A percentile compares a stretch with the other conserved stretches of the same genome.
Evolutionary conservation across 2,888 invertebrate species (phyloP).

Genomic region (Ernsta delagoae): DNA sequence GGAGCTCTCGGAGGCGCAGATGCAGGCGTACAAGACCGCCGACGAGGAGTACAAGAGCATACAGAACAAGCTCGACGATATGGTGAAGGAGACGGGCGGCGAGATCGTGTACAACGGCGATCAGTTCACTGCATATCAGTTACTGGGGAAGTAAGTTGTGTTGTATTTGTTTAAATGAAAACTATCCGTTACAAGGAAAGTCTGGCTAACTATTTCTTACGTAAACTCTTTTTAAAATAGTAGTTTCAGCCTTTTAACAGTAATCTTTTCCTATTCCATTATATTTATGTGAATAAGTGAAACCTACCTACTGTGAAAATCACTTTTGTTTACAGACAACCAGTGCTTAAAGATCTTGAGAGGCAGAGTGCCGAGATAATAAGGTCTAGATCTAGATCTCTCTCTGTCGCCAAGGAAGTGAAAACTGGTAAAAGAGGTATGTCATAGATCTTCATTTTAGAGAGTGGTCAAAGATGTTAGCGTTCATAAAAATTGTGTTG

Average conservation of each 20-base stretch:
- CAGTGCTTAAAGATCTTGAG: constrained; percentile 74
- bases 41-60: constrained; percentile 88
- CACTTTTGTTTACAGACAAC: constrained; percentile 59
- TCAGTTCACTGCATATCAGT: constrained; percentile 87
- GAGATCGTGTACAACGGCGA: constrained; percentile 88
- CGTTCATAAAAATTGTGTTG: too few species aligned
- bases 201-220: too few species aligned
- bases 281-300: too few species aligned
- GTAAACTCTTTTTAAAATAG: neutral
- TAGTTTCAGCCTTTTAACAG: too few species aligned
- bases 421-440: constrained; percentile 62
- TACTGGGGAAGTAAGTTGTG: constrained; percentile 83
- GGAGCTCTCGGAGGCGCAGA: constrained; percentile 87
- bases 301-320: neutral
- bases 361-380: constrained; percentile 80
- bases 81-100: constrained; percentile 85
- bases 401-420: constrained; percentile 72
- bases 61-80: constrained; percentile 85
- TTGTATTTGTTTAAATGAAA: neutral
- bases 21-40: constrained; percentile 86
- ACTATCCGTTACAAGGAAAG: too few species aligned
- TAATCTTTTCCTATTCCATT: too few species aligned
- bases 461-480: too few species aligned
- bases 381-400: constrained; percentile 73
- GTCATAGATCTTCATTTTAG: neutral